These are phyloP conservation scores for Tricholaema leucomelas DNA, from an alignment of 2,113 vertebrate genomes.

Conservation along the genomic window DNA sequence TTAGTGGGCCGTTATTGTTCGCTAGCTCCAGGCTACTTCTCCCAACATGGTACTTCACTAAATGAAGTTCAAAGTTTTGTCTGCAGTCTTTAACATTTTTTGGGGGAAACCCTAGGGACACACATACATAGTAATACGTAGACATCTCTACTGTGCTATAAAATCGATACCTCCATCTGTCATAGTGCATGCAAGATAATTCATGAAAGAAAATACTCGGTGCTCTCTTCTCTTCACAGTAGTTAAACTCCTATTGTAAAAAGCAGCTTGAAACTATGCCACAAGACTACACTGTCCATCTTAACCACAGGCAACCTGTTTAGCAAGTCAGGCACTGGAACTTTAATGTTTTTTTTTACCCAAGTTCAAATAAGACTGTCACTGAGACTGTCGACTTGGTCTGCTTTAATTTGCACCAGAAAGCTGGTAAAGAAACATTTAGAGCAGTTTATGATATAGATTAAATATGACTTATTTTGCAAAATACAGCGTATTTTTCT, in stretches of 20 bases:
- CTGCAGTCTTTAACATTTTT: background rate
- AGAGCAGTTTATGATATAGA: constrained; percentile 75
- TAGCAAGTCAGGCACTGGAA: constrained; percentile 73
- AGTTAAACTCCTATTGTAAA: constrained; percentile 61
- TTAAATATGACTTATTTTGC: constrained; percentile 68
- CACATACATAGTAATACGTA: constrained; percentile 39
- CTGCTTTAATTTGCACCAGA: constrained; percentile 70
- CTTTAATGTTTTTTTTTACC: constrained; percentile 41
- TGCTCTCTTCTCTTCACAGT: constrained; percentile 60
- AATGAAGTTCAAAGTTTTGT: constrained; percentile 6
- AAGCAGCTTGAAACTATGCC: constrained; percentile 70
- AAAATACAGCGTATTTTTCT: constrained; percentile 68
- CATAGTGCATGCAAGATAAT: constrained; percentile 74
- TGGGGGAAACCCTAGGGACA: background rate
- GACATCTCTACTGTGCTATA: constrained; percentile 61
- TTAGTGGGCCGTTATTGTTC: background rate
- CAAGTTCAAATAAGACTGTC: constrained; percentile 65
- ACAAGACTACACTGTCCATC: constrained; percentile 66
- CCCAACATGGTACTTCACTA: constrained; percentile 2
- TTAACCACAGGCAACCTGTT: constrained; percentile 70
- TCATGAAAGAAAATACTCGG: constrained; percentile 57
- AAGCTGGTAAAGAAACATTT: constrained; percentile 72
- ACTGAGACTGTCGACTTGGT: constrained; percentile 66
- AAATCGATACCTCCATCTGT: constrained; percentile 43
- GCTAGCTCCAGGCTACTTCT: background rate